A percentile compares a stretch with the other conserved stretches of the same genome.
Evolutionary conservation across 2,797 vertebrate genomes (phyloP).

Genomic region (Lemur catta): DNA sequence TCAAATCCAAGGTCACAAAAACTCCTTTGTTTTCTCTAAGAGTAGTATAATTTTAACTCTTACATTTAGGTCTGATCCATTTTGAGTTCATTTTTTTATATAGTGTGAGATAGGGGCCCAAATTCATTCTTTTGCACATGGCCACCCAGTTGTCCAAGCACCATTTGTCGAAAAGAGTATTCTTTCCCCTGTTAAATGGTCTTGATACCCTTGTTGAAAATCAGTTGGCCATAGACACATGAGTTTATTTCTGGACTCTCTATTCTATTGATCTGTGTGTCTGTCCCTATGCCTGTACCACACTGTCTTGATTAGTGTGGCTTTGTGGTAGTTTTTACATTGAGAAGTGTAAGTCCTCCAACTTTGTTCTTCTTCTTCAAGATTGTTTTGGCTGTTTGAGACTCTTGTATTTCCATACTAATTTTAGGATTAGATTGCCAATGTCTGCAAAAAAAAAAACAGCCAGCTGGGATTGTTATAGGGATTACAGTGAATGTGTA

Average conservation of each 20-base stretch:
- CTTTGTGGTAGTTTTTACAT: neutral
- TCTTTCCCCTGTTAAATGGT: neutral
- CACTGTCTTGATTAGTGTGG: neutral
- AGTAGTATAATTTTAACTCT: neutral
- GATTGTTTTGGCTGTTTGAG: neutral
- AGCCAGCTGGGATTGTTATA: neutral
- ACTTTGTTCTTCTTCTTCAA: neutral
- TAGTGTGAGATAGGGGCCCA: neutral
- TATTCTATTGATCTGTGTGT: rapidly evolving
- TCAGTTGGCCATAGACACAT: neutral
- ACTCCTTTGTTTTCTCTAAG: neutral
- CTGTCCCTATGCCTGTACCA: neutral
- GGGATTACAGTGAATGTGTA: neutral
- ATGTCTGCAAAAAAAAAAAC: neutral
- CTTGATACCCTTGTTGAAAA: neutral
- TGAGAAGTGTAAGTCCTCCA: neutral
- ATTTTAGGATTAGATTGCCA: neutral
- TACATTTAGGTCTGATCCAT: neutral
- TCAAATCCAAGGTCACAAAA: neutral
- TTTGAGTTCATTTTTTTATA: neutral
- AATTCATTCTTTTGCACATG: neutral
- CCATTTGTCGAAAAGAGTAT: neutral
- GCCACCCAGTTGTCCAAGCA: neutral
- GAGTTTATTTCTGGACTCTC: neutral
- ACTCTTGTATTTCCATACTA: neutral